Percentiles rank a stretch among this genome's conserved stretches.
Conservation (phyloP, 1,140 invertebrate genomes). For the Vanessa atalanta region DNA sequence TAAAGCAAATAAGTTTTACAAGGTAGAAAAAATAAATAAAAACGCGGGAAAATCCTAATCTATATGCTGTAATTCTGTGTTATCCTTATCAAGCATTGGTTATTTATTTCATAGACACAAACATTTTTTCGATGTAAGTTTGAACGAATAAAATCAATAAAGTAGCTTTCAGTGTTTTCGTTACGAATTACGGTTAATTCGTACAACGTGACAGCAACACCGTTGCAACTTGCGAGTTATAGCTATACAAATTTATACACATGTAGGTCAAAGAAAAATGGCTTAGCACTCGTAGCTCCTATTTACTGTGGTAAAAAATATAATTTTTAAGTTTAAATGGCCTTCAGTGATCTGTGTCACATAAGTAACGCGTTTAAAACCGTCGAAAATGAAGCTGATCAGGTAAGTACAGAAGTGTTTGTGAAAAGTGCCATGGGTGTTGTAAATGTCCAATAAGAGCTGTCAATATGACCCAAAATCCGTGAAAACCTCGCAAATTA, state of each 20-base stretch:
- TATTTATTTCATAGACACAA: too few relatives aligned
- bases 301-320: conserved; percentile 76
- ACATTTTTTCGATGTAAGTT: too few relatives aligned
- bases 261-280: conserved; percentile 81
- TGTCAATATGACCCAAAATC: conserved; percentile 81
- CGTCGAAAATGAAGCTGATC: conserved; percentile 78
- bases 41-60: too few relatives aligned
- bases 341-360: conserved; percentile 81
- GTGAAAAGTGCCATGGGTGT: conserved; percentile 73
- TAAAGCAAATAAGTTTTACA: too few relatives aligned
- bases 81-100: too few relatives aligned
- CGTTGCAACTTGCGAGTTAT: conserved; percentile 43
- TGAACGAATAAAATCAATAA: not conserved
- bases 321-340: conserved; percentile 81
- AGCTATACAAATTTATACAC: conserved; percentile 69
- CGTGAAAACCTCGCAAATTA: conserved; percentile 63
- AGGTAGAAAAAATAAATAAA: too few relatives aligned
- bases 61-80: too few relatives aligned
- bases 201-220: conserved; percentile 57
- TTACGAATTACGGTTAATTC: not conserved
- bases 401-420: conserved; percentile 69
- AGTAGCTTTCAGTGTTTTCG: not conserved
- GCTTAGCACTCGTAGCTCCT: conserved; percentile 75
- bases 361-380: conserved; percentile 78
- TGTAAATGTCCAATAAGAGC: conserved; percentile 70